Conservation (phyloP, 2,888 invertebrate species). For the Idaea dimidiata region DNA sequence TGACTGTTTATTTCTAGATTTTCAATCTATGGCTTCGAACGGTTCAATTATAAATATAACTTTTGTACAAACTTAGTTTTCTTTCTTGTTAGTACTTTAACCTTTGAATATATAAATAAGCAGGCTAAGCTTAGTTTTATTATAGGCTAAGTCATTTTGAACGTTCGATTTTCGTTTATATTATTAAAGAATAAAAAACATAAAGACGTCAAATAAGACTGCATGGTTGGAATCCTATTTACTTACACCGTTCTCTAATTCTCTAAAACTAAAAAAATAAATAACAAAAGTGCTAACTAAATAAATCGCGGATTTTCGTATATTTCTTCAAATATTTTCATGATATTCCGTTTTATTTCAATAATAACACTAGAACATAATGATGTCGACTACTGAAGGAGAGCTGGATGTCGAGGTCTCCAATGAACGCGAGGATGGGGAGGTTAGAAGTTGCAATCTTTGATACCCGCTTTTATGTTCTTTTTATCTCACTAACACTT, state of each 20-base stretch:
- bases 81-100: no score
- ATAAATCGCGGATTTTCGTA: constrained; percentile 47
- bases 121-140: no score
- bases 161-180: no score
- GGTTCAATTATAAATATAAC: no score
- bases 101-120: no score
- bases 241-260: not conserved
- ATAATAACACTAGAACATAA: constrained; percentile 39
- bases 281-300: not conserved
- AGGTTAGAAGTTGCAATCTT: constrained; percentile 75
- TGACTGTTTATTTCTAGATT: no score
- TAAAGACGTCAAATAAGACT: not conserved
- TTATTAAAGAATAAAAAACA: no score
- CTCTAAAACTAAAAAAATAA: not conserved
- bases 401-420: constrained; percentile 80
- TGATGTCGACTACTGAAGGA: constrained; percentile 82
- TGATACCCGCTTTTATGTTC: constrained; percentile 4
- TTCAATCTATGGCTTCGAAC: no score
- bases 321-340: constrained; percentile 53
- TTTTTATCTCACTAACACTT: not conserved
- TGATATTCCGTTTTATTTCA: constrained; percentile 46
- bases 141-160: no score
- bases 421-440: constrained; percentile 84
- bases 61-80: no score
- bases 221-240: not conserved